A percentile compares a stretch with the other conserved stretches of the same genome.
These are phyloP conservation scores for Apoderus coryli DNA, from an alignment of 2,888 invertebrate genomes.

Conservation along the genomic window DNA sequence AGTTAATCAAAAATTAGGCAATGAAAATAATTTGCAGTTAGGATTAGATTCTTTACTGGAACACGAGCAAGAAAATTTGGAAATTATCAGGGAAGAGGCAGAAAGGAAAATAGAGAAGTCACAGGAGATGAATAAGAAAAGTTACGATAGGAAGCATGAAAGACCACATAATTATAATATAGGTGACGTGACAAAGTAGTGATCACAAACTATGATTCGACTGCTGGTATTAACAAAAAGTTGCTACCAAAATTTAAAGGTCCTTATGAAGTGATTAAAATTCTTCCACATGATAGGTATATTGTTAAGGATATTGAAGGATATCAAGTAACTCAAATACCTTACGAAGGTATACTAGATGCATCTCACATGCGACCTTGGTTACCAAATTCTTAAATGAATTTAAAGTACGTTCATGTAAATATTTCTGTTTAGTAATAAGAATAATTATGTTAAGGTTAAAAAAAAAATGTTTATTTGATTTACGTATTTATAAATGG, in stretches of 20 bases:
- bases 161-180: conserved; percentile 14
- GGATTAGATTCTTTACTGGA: conserved; percentile 12
- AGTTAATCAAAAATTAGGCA: conserved; percentile 16
- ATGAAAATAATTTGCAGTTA: conserved; percentile 15
- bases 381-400: too few species aligned
- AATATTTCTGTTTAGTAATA: too few species aligned
- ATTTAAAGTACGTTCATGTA: too few species aligned
- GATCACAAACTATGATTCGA: conserved; percentile 19
- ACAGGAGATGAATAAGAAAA: conserved; percentile 4
- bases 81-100: conserved; percentile 5
- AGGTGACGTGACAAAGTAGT: conserved; percentile 18
- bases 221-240: conserved; percentile 18
- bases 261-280: conserved; percentile 19
- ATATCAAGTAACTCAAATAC: conserved; percentile 18
- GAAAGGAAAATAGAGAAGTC: conserved; percentile 4
- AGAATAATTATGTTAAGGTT: too few species aligned
- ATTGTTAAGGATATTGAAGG: conserved; percentile 18
- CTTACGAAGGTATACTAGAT: conserved; percentile 11
- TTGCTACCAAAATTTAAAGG: conserved; percentile 20
- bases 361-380: conserved; percentile 8
- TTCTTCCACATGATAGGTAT: conserved; percentile 20
- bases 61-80: conserved; percentile 4
- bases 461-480: too few species aligned
- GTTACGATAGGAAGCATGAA: conserved; percentile 17
- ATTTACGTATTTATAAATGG: too few species aligned